phyloP scores from a whole-genome alignment of 2,113 vertebrate species.

The Pteruthius melanotis region DNA sequence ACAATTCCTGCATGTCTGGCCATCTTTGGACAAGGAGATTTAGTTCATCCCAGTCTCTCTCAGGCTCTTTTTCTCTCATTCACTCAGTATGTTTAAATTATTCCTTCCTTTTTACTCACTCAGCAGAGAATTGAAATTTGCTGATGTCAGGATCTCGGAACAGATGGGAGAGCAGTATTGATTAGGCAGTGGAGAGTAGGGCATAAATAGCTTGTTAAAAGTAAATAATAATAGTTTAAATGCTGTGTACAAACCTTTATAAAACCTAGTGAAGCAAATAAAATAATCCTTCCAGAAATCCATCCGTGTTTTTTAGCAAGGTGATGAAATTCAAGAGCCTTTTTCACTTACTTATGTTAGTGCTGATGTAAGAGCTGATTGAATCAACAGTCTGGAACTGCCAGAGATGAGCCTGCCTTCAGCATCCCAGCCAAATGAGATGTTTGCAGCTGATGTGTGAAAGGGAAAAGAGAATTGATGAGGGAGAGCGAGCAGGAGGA shows the following conservation, averaged over 20 bases:
- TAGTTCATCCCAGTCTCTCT: not conserved
- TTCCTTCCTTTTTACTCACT: slow-evolving; percentile 39
- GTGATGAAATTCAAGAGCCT: slow-evolving; percentile 34
- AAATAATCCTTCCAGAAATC: slow-evolving; percentile 4
- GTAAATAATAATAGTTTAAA: slow-evolving; percentile 61
- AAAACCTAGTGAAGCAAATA: slow-evolving; percentile 34
- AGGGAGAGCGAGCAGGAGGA: not conserved
- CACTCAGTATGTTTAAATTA: not conserved
- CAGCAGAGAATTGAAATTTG: slow-evolving; percentile 28
- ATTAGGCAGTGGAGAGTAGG: slow-evolving; percentile 37
- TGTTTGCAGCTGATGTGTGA: slow-evolving; percentile 62
- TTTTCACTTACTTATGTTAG: slow-evolving; percentile 13
- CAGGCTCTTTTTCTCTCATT: not conserved
- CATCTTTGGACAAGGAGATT: not conserved
- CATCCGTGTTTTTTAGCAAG: not conserved
- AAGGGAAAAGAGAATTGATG: slow-evolving; percentile 36
- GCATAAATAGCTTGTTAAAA: slow-evolving; percentile 55
- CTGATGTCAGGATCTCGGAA: slow-evolving; percentile 38
- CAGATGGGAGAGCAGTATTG: slow-evolving; percentile 55
- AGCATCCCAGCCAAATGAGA: slow-evolving; percentile 41
- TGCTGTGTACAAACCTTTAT: slow-evolving; percentile 45
- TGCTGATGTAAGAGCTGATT: slow-evolving; percentile 43
- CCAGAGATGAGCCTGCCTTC: slow-evolving; percentile 39
- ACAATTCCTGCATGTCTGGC: not conserved
- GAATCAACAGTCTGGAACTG: slow-evolving; percentile 59